phyloP scores from a whole-genome alignment of 2,888 invertebrate species.

The Papilio gigon region DNA sequence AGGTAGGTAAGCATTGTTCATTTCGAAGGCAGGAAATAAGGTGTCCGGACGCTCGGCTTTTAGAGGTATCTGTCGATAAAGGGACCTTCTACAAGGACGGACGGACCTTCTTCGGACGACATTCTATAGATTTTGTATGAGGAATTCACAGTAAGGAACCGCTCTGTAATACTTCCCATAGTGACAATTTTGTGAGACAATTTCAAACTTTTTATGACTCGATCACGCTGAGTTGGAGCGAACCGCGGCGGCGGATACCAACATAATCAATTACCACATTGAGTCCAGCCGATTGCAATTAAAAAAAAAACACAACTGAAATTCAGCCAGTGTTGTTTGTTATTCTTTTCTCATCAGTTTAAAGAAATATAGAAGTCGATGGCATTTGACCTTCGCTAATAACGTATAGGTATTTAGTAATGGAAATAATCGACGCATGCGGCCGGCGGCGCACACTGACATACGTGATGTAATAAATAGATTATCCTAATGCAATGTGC shows the following conservation, averaged over 20 bases:
- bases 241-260: conserved; percentile 5
- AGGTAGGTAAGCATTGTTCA: no score
- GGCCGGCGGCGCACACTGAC: background rate
- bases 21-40: no score
- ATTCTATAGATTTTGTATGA: no score
- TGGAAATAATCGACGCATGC: background rate
- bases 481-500: conserved; percentile 10
- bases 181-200: conserved; percentile 15
- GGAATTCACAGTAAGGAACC: no score
- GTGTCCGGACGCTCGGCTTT: no score
- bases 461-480: conserved; percentile 6
- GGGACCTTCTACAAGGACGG: no score
- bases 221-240: conserved; percentile 18
- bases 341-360: conserved; percentile 14
- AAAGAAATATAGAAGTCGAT: conserved; percentile 18
- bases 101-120: no score
- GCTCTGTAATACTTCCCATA: background rate
- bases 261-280: conserved; percentile 14
- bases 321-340: conserved; percentile 1
- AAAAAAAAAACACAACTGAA: conserved; percentile 19
- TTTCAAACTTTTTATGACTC: conserved; percentile 11
- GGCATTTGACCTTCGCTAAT: conserved; percentile 22
- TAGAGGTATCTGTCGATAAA: no score
- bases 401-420: background rate
- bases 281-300: conserved; percentile 2